Evolutionary conservation across 2,888 invertebrate species (phyloP).

Genomic region (Oegoconia quadripuncta): DNA sequence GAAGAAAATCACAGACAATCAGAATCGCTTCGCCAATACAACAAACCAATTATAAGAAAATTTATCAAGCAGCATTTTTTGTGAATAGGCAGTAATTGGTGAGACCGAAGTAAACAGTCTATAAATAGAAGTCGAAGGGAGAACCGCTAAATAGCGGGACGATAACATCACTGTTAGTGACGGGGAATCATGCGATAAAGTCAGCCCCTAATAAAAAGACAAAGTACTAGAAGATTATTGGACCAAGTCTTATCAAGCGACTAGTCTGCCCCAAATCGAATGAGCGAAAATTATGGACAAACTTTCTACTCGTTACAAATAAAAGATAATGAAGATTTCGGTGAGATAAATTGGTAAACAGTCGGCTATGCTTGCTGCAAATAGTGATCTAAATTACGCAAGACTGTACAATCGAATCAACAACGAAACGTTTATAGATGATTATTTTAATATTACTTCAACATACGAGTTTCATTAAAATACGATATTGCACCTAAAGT

Average conservation of each 20-base stretch:
- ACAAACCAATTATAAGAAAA: no score
- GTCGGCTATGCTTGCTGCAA: slow-evolving; percentile 29
- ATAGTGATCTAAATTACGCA: neutral
- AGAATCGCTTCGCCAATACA: no score
- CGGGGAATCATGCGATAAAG: slow-evolving; percentile 43
- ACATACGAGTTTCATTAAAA: neutral
- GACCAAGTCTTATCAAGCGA: slow-evolving; percentile 62
- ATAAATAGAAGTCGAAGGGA: slow-evolving; percentile 39
- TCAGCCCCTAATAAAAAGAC: slow-evolving; percentile 51
- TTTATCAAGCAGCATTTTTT: slow-evolving; percentile 10
- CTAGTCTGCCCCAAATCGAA: slow-evolving; percentile 68
- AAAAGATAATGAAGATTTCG: slow-evolving; percentile 69
- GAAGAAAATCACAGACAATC: no score
- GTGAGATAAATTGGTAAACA: slow-evolving; percentile 65
- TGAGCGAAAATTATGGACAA: slow-evolving; percentile 69
- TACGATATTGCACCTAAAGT: neutral
- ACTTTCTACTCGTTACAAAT: slow-evolving; percentile 62
- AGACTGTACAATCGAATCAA: no score
- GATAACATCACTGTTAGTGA: slow-evolving; percentile 52
- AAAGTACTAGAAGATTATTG: slow-evolving; percentile 63
- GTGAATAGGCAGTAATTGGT: slow-evolving; percentile 35
- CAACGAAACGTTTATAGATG: no score
- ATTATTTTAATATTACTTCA: no score
- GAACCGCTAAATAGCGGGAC: slow-evolving; percentile 37
- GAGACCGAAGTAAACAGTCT: slow-evolving; percentile 33